Evolutionary conservation across 2,113 vertebrate genomes (phyloP).

Genomic region (Ammodytes dubius): DNA sequence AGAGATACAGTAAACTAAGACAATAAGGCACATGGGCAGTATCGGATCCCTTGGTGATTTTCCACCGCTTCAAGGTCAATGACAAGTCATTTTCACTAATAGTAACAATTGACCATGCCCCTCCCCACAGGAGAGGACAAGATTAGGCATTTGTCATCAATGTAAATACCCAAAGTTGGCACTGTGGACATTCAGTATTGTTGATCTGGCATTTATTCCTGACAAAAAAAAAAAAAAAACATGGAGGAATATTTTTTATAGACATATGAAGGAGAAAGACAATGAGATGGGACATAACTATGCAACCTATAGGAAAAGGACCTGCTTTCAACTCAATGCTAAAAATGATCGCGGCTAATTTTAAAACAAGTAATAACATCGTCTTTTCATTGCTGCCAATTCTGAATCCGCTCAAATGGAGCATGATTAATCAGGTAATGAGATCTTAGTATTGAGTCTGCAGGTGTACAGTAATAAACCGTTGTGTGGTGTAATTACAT

Average conservation of each 20-base stretch:
- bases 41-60: constrained; percentile 48
- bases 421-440: constrained; percentile 18
- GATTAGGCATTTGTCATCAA: constrained; percentile 61
- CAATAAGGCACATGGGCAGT: constrained; percentile 22
- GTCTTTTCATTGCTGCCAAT: neutral
- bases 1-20: constrained; percentile 39
- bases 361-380: neutral
- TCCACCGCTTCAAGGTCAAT: constrained; percentile 68
- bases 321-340: neutral
- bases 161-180: constrained; percentile 54
- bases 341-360: neutral
- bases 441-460: constrained; percentile 29
- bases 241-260: constrained; percentile 39
- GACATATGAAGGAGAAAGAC: neutral
- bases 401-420: constrained; percentile 25
- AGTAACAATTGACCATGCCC: constrained; percentile 42
- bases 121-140: constrained; percentile 46
- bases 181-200: constrained; percentile 16
- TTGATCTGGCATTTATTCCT: constrained; percentile 31
- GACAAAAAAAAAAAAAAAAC: constrained; percentile 27
- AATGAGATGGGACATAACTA: neutral
- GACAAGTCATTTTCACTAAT: constrained; percentile 54
- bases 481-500: constrained; percentile 63
- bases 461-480: constrained; percentile 59
- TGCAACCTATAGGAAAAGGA: neutral